These are phyloP conservation scores for Mesembrinibis cayennensis DNA, from an alignment of 2,113 vertebrate species.

Conservation along the genomic window DNA sequence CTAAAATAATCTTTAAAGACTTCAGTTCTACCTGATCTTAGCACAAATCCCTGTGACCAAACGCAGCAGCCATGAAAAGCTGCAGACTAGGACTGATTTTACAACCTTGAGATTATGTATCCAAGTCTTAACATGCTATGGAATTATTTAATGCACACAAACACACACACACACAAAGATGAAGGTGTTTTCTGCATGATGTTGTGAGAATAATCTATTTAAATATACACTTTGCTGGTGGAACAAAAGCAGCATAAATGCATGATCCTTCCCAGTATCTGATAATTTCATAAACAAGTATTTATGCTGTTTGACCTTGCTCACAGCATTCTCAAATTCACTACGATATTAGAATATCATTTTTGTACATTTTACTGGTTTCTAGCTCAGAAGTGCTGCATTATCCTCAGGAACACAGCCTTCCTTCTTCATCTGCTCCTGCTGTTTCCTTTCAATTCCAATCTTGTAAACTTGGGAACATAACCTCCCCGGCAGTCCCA, in stretches of 20 bases:
- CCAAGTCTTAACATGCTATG: too few species aligned
- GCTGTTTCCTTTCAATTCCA: background rate
- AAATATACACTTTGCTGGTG: background rate
- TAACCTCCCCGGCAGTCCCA: background rate
- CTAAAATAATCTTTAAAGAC: background rate
- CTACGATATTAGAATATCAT: background rate
- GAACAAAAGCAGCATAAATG: background rate
- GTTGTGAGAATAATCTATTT: background rate
- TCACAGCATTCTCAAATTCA: background rate
- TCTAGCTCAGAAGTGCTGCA: background rate
- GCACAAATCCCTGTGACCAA: background rate
- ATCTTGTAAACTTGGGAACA: background rate
- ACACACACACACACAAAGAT: background rate
- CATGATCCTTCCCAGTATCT: background rate
- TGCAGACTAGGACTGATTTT: background rate
- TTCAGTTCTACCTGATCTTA: background rate
- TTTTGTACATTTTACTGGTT: background rate
- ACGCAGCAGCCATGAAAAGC: background rate
- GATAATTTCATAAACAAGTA: background rate
- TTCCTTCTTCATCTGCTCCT: background rate
- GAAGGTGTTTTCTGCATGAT: background rate
- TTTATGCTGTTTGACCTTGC: background rate
- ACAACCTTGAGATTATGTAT: background rate
- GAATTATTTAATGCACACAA: background rate
- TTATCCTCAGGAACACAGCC: background rate